Conservation (phyloP, 35 echinoderm and acorn worm species). For the Apostichopus parvimensis region DNA sequence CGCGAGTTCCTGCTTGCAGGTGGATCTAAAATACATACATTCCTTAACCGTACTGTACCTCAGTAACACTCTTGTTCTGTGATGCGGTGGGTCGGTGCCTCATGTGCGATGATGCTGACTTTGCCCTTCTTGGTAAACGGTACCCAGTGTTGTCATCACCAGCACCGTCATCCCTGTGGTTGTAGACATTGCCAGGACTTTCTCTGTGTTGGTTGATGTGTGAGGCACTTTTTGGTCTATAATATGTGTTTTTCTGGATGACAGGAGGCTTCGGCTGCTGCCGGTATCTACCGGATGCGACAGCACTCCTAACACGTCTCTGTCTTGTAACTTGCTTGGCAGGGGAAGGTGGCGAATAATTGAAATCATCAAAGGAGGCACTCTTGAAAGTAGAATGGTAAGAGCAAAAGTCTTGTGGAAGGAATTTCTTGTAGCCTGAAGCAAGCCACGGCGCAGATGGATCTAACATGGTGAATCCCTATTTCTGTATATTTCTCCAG, state of each 20-base stretch:
- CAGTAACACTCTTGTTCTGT: constrained; percentile 76
- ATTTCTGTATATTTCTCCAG: too few relatives aligned
- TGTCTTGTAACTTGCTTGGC: constrained; percentile 57
- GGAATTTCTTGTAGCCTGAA: constrained; percentile 84
- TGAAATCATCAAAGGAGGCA: constrained; percentile 32
- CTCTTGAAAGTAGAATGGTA: constrained; percentile 48
- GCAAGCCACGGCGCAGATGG: constrained; percentile 86
- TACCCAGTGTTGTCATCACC: constrained; percentile 1
- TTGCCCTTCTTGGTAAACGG: constrained; percentile 36
- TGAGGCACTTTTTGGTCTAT: constrained; percentile 36
- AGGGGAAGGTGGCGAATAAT: constrained; percentile 4
- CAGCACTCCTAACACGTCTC: constrained; percentile 77
- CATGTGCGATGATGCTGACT: constrained; percentile 49
- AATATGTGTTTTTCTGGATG: neutral
- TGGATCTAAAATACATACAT: too few relatives aligned
- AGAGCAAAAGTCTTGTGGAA: constrained; percentile 62
- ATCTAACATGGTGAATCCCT: constrained; percentile 73
- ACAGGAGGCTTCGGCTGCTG: constrained; percentile 1
- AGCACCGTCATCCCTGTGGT: constrained; percentile 15
- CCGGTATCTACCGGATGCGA: neutral
- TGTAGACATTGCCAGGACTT: neutral
- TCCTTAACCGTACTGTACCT: neutral
- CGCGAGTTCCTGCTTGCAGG: too few relatives aligned
- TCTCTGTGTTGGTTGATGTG: constrained; percentile 5
- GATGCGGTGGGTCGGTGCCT: constrained; percentile 61